Percentiles rank a stretch among this genome's conserved stretches.
Conservation (phyloP, 2,113 vertebrate species). For the Dasyornis broadbenti region DNA sequence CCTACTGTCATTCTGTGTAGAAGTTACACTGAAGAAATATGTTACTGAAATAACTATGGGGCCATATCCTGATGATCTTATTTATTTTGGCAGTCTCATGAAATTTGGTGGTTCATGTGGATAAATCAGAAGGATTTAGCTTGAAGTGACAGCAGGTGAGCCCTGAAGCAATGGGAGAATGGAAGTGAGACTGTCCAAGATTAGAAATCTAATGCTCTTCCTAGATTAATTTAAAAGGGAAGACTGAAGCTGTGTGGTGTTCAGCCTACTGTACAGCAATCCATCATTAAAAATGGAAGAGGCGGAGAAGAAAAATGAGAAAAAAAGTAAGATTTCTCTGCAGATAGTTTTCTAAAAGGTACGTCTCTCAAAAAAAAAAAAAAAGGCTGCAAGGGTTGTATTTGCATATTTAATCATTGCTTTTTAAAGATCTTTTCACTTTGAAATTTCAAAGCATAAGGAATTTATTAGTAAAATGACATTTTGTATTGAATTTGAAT, state of each 20-base stretch:
- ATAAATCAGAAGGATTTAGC: conserved; percentile 28
- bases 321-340: background rate
- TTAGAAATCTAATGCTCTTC: conserved; percentile 39
- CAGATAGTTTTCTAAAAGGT: conserved; percentile 36
- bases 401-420: conserved; percentile 62
- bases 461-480: conserved; percentile 59
- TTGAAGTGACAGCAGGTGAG: conserved; percentile 35
- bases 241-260: background rate
- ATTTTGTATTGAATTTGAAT: conserved; percentile 64
- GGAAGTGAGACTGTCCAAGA: conserved; percentile 23
- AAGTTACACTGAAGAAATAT: background rate
- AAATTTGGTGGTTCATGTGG: background rate
- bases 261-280: conserved; percentile 41
- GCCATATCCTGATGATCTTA: background rate
- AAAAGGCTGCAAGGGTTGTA: conserved; percentile 20
- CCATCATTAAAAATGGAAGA: conserved; percentile 55
- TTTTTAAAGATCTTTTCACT: conserved; percentile 51
- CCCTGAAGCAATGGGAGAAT: conserved; percentile 19
- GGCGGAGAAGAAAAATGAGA: background rate
- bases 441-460: conserved; percentile 54
- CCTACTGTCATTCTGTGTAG: background rate
- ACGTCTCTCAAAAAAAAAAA: background rate
- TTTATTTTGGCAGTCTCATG: conserved; percentile 19
- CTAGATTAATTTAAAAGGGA: conserved; percentile 32
- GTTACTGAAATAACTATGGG: background rate